phyloP scores from a whole-genome alignment of 2,113 vertebrate genomes.

The Antechinus flavipes region DNA sequence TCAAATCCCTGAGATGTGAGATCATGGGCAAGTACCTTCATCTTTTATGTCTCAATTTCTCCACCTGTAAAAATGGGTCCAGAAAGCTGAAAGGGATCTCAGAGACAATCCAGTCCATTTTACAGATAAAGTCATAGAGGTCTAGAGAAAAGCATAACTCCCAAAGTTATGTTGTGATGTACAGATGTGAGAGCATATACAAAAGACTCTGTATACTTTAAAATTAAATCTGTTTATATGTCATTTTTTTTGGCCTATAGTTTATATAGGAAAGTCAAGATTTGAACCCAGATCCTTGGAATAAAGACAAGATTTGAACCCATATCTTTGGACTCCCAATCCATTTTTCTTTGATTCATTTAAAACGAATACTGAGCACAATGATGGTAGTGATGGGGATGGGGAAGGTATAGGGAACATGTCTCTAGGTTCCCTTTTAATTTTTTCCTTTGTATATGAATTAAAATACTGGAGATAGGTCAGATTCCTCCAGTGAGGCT shows the following conservation, averaged over 20 bases:
- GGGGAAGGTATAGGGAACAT: neutral
- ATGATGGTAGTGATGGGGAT: neutral
- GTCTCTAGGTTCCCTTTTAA: fast-evolving
- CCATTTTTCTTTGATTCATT: fast-evolving
- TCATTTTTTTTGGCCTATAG: neutral
- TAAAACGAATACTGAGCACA: neutral
- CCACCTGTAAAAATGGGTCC: neutral
- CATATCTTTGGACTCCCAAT: too few relatives aligned
- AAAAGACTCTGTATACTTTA: neutral
- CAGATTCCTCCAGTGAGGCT: fast-evolving
- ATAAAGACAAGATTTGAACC: neutral
- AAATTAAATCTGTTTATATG: neutral
- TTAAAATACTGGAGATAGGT: fast-evolving
- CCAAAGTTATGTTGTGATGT: neutral
- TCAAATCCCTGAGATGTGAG: neutral
- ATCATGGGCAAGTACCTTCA: neutral
- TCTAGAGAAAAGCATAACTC: neutral
- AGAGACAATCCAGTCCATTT: neutral
- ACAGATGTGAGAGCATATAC: neutral
- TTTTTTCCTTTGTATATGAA: neutral
- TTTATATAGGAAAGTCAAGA: neutral
- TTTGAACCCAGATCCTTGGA: neutral
- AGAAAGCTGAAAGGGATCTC: neutral
- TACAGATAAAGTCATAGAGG: neutral
- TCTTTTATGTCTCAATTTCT: neutral